phyloP scores from a whole-genome alignment of 2,113 vertebrate species.

The Elephas maximus region DNA sequence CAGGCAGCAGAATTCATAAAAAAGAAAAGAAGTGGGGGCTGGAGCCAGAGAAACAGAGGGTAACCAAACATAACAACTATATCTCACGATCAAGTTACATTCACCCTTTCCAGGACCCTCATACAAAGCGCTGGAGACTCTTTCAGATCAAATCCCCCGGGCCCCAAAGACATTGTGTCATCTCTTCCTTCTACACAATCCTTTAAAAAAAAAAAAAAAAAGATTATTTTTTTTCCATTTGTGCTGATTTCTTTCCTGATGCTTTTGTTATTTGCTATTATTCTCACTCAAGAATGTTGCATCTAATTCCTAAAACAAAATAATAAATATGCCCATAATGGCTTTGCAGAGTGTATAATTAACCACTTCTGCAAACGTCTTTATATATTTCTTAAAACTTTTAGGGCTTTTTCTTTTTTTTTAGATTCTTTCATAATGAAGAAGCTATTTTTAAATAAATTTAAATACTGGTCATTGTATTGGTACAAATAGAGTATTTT shows the following conservation, averaged over 20 bases:
- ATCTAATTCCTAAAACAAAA: neutral
- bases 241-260: neutral
- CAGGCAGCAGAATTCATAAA: neutral
- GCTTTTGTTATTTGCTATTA: neutral
- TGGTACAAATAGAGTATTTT: neutral
- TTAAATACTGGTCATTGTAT: neutral
- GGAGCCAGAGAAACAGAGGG: neutral
- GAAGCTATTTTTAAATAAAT: conserved; percentile 58
- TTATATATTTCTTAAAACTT: neutral
- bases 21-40: neutral
- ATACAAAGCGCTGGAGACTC: no score
- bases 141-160: neutral
- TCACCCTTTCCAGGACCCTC: no score
- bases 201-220: neutral
- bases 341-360: neutral
- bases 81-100: neutral
- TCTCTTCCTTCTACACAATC: neutral
- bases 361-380: neutral
- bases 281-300: neutral
- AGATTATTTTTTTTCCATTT: accelerated
- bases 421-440: conserved; percentile 30
- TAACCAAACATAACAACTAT: neutral
- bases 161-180: accelerated
- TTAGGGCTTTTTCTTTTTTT: neutral
- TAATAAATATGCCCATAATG: neutral